Percentiles rank a stretch among this genome's conserved stretches.
phyloP scores from a whole-genome alignment of 2,113 vertebrate species.

The Rhizomys pruinosus region DNA sequence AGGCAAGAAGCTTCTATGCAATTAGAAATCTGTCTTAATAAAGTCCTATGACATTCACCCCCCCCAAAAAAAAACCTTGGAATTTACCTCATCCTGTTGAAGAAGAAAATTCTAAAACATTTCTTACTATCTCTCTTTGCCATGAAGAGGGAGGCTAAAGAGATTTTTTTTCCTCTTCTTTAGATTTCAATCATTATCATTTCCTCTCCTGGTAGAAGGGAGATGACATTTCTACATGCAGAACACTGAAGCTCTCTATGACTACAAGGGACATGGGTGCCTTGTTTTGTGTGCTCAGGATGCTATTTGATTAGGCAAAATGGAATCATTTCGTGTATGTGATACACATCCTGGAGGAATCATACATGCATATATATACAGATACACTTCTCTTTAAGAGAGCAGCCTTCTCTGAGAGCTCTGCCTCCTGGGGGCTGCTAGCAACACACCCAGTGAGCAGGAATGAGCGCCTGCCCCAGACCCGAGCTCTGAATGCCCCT shows the following conservation, averaged over 20 bases:
- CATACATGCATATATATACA: background rate
- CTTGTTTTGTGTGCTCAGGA: background rate
- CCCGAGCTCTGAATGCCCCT: background rate
- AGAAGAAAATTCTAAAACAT: background rate
- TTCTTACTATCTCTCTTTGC: background rate
- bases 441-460: background rate
- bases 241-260: background rate
- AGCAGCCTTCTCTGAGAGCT: background rate
- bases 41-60: constrained; percentile 29
- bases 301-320: background rate
- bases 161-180: background rate
- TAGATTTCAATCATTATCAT: background rate
- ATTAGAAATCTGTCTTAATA: constrained; percentile 61
- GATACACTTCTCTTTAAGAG: background rate
- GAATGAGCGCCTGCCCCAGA: background rate
- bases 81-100: background rate
- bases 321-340: background rate
- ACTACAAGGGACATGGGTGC: background rate
- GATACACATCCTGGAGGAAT: background rate
- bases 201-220: background rate
- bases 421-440: background rate
- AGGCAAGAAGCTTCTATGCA: constrained; percentile 42
- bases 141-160: background rate
- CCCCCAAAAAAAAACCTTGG: background rate
- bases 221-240: background rate